Evolutionary conservation across 2,113 vertebrate species (phyloP), one percentile per base, ranked within the genome.

Genomic region (Poicephalus gulielmi): DNA sequence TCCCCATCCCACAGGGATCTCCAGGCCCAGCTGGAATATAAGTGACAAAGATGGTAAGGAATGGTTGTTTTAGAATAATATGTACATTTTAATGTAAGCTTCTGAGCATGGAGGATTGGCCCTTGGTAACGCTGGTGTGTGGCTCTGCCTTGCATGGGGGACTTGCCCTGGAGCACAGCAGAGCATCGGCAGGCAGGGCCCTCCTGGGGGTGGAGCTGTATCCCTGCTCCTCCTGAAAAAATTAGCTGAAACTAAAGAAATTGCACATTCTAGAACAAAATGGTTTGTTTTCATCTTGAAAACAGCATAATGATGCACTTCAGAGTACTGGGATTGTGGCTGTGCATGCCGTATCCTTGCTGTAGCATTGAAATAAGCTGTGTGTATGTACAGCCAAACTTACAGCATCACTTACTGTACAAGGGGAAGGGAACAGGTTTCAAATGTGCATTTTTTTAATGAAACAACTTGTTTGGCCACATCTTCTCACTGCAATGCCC

Each of bases 361-460:
- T 5, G 1, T 2, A 10, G 55, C 0, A 4, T 1, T 39, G 86
- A 31, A 64, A 24, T 28, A n/a, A 80, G 59, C 63, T 7, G 50
- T 16, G 33, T 2, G 3, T 1, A 2, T 1, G 0, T 35, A 10
- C 22, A 37, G 81, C 44, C 59, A 1, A 19, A 41, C 78, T 6
- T 3, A 12, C 63, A 66, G 13, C 82, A 31, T 70, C 23, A 0
- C 66, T 30, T 22, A 1, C 33, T 20, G 28, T 37, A 0, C 10
- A 9, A 53, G 68, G 69, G 33, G 31, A 37, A 69, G 75, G n/a
- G 2, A 62, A 1, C 19, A 4, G 1, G 2, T 3, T 44, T 16
- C 1, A 11, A 25, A n/a, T 2, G 11, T 11, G 35, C 2, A 0
- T 17, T 33, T 62, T 47, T 62, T 37, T 13, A 16, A 17, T 49